Evolutionary conservation across 1,140 invertebrate species (phyloP), one percentile per base, ranked within the genome.

Genomic region (Muscidifurax raptorellus): DNA sequence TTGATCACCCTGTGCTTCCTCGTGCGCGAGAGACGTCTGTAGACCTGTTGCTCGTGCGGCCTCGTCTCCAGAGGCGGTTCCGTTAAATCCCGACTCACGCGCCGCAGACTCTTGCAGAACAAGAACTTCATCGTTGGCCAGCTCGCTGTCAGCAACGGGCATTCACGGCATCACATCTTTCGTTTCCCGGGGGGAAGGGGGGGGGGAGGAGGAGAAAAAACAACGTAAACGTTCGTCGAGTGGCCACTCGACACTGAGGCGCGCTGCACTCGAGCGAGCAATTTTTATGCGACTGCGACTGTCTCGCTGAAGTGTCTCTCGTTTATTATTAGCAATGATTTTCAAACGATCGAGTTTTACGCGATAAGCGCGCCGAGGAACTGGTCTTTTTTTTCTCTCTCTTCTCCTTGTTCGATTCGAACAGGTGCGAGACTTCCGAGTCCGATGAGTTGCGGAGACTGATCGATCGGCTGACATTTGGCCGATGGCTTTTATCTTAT

Each of bases 381-480:
- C 47, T 59, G 27, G 0, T 52, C 15, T 28, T 28, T 59, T 77
- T 59, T 52, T 72, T 72, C 25, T 64, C 44, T 69, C 22, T 4
- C 30, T 71, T 7, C 52, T 59, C 18, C 12, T 47, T 47, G 7
- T 47, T 59, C 6, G 6, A 47, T 3, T 18, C 22, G 2, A n/a
- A 59, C 66, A 69, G 66, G 28, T 69, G 66, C 25, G 25, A 69
- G 25, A 40, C 22, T 76, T 76, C 76, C 44, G 47, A 18, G 12
- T 64, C 18, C 28, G 12, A 30, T 64, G 52, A 15, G 52, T 13
- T n/a, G 52, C 64, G 76, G 27, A 40, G 44, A 79, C 28, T 66
- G 59, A 79, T 79, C 44, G 79, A 80, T 80, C 66, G 79, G 32
- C 47, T 40, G 59, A 80, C 79, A 80, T 80, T 80, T 71, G 36